These are phyloP conservation scores for Laticauda laticaudata DNA, from an alignment of 2,113 vertebrate genomes.

Conservation along the genomic window DNA sequence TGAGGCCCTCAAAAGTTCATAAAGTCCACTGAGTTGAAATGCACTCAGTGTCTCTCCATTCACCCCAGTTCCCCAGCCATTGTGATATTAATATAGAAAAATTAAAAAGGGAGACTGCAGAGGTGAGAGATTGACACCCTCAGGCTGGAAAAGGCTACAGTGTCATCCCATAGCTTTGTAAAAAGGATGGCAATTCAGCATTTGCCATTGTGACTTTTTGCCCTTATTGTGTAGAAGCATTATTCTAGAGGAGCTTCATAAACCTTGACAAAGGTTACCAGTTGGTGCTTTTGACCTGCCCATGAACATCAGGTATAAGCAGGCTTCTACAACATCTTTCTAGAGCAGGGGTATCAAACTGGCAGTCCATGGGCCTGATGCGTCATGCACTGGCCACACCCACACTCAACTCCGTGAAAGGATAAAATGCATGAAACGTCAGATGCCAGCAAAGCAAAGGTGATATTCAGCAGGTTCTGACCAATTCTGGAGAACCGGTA, in stretches of 20 bases:
- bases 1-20: not conserved
- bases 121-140: not conserved
- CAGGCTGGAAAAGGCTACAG: not conserved
- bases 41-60: not conserved
- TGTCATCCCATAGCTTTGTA: not conserved
- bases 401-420: too few species aligned
- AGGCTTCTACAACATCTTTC: not conserved
- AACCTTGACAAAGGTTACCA: not conserved
- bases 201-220: not conserved
- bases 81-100: not conserved
- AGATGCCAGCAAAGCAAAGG: too few species aligned
- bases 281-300: not conserved
- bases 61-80: too few species aligned
- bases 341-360: too few species aligned
- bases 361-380: accelerated
- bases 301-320: not conserved
- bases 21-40: not conserved
- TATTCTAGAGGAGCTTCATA: not conserved
- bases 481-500: too few species aligned
- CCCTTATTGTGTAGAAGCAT: not conserved
- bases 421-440: too few species aligned
- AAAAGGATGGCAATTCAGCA: not conserved
- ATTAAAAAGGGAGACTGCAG: not conserved
- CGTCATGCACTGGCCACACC: too few species aligned
- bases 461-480: too few species aligned